These are phyloP conservation scores for Nomada ferruginata DNA, from an alignment of 2,888 invertebrate genomes.

Conservation along the genomic window DNA sequence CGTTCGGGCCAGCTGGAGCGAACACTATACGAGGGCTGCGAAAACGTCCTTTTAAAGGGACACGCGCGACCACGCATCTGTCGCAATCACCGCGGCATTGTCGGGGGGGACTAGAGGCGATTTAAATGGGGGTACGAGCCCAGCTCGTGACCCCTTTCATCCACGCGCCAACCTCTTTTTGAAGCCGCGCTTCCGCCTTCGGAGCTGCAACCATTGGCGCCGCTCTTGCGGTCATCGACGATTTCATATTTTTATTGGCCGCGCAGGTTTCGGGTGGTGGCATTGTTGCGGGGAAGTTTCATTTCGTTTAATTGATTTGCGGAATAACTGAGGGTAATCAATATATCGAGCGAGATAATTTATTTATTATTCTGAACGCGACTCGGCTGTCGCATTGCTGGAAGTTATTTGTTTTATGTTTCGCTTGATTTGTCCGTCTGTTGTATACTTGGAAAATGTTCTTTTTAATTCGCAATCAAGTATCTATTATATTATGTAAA, in stretches of 20 bases:
- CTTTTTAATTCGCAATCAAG: too few species aligned
- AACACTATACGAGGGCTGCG: conserved; percentile 64
- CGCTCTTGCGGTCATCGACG: not conserved
- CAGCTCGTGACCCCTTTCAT: conserved; percentile 6
- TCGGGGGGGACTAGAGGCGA: conserved; percentile 67
- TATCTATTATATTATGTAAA: too few species aligned
- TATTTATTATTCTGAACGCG: too few species aligned
- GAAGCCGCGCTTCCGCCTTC: conserved; percentile 37
- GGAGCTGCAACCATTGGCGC: conserved; percentile 35
- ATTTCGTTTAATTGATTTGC: too few species aligned
- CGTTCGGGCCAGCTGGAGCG: conserved; percentile 35
- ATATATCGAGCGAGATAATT: too few species aligned
- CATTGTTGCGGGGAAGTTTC: too few species aligned
- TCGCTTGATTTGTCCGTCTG: too few species aligned
- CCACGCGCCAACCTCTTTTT: conserved; percentile 11
- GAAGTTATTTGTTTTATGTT: too few species aligned
- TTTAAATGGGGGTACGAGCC: conserved; percentile 65
- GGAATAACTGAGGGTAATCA: too few species aligned
- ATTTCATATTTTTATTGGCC: not conserved
- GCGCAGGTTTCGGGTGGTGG: not conserved
- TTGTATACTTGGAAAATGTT: too few species aligned
- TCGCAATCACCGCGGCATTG: conserved; percentile 79
- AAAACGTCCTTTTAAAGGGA: conserved; percentile 74
- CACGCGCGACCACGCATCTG: conserved; percentile 78
- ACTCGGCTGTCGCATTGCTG: too few species aligned